Percentiles rank a stretch among this genome's conserved stretches.
Evolutionary conservation across 2,113 vertebrate species (phyloP).

Genomic region (Malurus melanocephalus): DNA sequence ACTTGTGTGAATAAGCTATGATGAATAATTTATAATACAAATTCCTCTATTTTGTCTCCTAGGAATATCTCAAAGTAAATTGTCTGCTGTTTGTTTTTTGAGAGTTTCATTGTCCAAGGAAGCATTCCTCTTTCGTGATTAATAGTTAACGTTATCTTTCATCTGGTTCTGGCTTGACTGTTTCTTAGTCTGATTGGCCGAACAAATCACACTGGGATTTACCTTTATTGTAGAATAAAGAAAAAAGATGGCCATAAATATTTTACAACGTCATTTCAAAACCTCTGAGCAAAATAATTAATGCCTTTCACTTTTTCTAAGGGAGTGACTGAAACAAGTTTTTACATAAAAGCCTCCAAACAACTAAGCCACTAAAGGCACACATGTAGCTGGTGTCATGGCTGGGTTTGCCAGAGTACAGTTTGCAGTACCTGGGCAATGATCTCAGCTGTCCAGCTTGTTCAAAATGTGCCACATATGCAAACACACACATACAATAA

Average conservation of each 20-base stretch:
- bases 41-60: not conserved
- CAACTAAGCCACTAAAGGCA: not conserved
- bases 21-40: conserved; percentile 44
- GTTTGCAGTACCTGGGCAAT: not conserved
- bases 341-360: not conserved
- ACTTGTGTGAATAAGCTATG: conserved; percentile 8
- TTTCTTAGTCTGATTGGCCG: not conserved
- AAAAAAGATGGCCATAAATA: not conserved
- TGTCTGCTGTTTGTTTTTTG: conserved; percentile 13
- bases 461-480: not conserved
- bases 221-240: not conserved
- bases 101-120: conserved; percentile 18
- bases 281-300: not conserved
- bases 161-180: not conserved
- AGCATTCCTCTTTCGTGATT: not conserved
- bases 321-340: not conserved
- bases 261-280: not conserved
- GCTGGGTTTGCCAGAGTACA: not conserved
- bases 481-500: not conserved
- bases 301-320: not conserved
- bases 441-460: not conserved
- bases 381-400: not conserved
- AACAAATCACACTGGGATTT: not conserved
- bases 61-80: conserved; percentile 22
- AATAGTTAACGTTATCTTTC: not conserved